Conservation (phyloP, 2,797 vertebrate genomes). For the Calcarius lapponicus region DNA sequence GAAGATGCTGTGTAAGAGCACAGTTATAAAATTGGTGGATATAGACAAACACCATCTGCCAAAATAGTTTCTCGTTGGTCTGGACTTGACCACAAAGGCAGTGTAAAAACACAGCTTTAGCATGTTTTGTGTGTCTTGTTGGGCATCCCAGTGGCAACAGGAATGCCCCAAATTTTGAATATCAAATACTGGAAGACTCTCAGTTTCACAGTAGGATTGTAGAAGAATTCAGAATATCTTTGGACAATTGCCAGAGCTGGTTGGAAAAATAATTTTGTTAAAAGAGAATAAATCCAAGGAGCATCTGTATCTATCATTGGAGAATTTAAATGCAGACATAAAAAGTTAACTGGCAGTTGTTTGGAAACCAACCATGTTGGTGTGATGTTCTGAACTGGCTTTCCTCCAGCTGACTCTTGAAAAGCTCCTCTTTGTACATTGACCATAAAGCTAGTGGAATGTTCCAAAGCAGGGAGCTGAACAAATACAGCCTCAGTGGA, state of each 20-base stretch:
- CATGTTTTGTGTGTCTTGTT: background rate
- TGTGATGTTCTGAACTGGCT: conserved; percentile 55
- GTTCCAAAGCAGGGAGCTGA: background rate
- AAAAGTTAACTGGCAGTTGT: conserved; percentile 16
- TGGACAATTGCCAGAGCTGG: background rate
- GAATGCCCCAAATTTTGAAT: background rate
- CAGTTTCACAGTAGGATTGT: background rate
- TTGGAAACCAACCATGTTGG: background rate
- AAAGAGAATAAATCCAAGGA: conserved; percentile 18
- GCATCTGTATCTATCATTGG: background rate
- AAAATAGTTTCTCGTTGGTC: background rate
- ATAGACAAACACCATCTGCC: background rate
- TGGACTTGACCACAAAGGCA: background rate
- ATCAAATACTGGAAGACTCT: background rate
- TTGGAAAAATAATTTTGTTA: background rate
- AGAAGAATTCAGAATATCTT: background rate
- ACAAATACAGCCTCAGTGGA: conserved; percentile 1
- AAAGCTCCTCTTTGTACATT: conserved; percentile 21
- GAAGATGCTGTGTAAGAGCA: background rate
- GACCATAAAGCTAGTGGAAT: background rate
- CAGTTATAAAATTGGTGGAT: background rate
- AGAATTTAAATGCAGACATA: conserved; percentile 25
- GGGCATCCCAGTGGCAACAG: background rate
- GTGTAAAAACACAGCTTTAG: background rate
- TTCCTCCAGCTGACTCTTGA: conserved; percentile 63